Percentiles rank a stretch among this genome's conserved stretches.
Conservation (phyloP, 2,888 invertebrate species). For the Agrotis segetum region DNA sequence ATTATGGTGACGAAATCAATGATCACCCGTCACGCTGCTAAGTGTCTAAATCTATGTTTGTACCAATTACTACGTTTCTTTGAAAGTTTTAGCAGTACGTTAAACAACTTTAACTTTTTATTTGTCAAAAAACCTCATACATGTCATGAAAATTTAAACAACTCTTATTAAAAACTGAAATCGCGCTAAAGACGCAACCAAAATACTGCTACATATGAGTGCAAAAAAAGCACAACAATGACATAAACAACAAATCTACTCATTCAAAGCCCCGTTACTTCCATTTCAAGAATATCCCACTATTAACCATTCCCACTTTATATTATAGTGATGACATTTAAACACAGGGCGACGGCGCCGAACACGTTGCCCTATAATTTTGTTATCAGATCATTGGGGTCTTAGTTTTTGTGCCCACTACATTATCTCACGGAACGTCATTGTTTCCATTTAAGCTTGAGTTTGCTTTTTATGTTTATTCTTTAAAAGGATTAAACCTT, state of each 20-base stretch:
- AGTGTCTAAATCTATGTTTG: background rate
- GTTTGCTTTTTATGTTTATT: conserved; percentile 45
- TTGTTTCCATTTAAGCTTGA: conserved; percentile 73
- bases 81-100: background rate
- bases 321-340: conserved; percentile 64
- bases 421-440: conserved; percentile 75
- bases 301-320: conserved; percentile 57
- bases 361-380: conserved; percentile 76
- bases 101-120: no score
- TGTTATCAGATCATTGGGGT: conserved; percentile 79
- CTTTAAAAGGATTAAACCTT: conserved; percentile 16
- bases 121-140: no score
- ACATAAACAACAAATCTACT: conserved; percentile 1
- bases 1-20: background rate
- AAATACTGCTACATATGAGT: background rate
- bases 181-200: background rate
- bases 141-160: no score
- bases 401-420: conserved; percentile 77
- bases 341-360: conserved; percentile 58
- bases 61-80: background rate
- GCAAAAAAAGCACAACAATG: background rate
- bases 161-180: no score
- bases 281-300: conserved; percentile 54
- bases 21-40: background rate
- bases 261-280: conserved; percentile 33